Conservation (phyloP, 2,797 vertebrate genomes). For the Liasis olivaceus region DNA sequence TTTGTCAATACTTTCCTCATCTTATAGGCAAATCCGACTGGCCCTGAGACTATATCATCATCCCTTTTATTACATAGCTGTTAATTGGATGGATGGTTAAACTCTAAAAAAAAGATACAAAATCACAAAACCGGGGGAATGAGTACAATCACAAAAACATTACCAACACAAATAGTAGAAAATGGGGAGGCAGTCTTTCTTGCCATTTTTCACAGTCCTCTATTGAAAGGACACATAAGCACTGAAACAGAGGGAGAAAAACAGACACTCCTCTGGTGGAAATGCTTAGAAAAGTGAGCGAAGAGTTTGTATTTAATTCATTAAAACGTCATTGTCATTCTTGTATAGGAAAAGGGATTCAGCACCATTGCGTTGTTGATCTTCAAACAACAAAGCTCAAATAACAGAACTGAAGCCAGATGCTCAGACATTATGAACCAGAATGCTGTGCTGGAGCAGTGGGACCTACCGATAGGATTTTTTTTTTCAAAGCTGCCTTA, state of each 20-base stretch:
- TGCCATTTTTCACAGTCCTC: background rate
- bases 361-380: background rate
- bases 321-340: constrained; percentile 68
- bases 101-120: background rate
- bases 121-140: background rate
- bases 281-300: background rate
- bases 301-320: constrained; percentile 48
- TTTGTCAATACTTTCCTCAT: background rate
- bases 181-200: background rate
- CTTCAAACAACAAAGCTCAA: constrained; percentile 42
- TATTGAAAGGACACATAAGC: background rate
- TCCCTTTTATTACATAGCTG: background rate
- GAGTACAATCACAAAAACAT: background rate
- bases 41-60: background rate
- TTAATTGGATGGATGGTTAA: background rate
- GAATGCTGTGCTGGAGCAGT: background rate
- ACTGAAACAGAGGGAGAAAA: background rate
- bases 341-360: constrained; percentile 55
- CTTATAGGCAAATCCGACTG: background rate
- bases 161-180: background rate
- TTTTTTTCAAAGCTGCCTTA: background rate
- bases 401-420: constrained; percentile 14
- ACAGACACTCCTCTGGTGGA: background rate
- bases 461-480: background rate
- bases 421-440: background rate